Evolutionary conservation across 2,113 vertebrate species (phyloP), one percentile per base, ranked within the genome.

Genomic region (Dromiciops gliroides): DNA sequence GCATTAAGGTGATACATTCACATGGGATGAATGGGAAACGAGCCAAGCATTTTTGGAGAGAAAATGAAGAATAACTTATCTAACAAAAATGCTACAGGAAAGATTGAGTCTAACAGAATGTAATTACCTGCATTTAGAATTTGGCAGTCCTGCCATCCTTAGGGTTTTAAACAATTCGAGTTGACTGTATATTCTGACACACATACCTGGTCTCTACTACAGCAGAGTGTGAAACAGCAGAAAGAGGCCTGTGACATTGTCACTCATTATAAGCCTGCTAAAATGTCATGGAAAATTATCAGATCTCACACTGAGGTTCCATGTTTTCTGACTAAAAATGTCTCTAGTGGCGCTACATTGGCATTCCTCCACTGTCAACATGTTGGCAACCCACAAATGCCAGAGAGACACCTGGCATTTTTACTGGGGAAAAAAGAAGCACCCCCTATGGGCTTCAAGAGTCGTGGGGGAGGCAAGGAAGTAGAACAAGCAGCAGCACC

Each of bases 391-490:
- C 48, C 25, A 48, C 90, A 95, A 95, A 93, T 94, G 48, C 93
- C 94, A 90, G 91, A 89, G 16, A 10, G 28, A 89, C 53, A 94
- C 25, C 48, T 97, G 25, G 91, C 96, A 31, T 96, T 94, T 97
- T 49, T 97, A 48, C 95, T 90, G 96, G 90, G 96, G 97, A 97
- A 97, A 23, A 92, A 51, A 11, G 89, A n/a, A 47, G 3, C 89
- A 52, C 50, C 14, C 48, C 60, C 48, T 53, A 47, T 28, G 50
- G 44, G 24, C 91, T 95, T 37, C 9, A 51, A 83, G 53, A 90
- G n/a, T 94, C 48, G 90, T 75, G 60, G 53, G 26, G n/a, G 90
- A 90, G 92, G 94, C 26, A 95, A 48, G 51, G 28, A 95, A 92
- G 51, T 10, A 92, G 93, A 93, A 50, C 52, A 90, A 44, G 19